phyloP scores from a whole-genome alignment of 2,888 invertebrate species.

The Anthophora plumipes region DNA sequence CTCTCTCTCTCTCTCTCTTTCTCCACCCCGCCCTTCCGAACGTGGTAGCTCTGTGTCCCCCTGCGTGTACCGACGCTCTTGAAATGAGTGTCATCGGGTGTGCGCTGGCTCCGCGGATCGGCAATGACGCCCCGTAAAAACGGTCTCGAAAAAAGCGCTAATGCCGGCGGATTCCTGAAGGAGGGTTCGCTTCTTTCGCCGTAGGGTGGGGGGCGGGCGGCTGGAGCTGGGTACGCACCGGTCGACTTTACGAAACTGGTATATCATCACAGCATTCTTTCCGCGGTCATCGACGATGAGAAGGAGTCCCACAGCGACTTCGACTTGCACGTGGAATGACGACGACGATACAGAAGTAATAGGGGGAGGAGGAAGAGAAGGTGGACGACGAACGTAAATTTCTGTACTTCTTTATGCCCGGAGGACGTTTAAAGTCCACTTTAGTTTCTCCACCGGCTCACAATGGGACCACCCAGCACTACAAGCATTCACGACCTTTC shows the following conservation, averaged over 20 bases:
- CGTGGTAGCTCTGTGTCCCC: constrained; percentile 17
- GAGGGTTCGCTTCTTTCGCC: constrained; percentile 46
- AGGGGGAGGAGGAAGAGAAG: not conserved
- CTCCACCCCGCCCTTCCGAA: not conserved
- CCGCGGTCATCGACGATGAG: constrained; percentile 40
- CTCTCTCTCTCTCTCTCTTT: not conserved
- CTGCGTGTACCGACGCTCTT: constrained; percentile 33
- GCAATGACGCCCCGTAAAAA: constrained; percentile 62
- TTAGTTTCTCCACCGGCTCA: constrained; percentile 57
- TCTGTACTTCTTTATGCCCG: constrained; percentile 66
- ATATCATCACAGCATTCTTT: constrained; percentile 69
- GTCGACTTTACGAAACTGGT: constrained; percentile 65
- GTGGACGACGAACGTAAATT: constrained; percentile 64
- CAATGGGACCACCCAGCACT: constrained; percentile 69
- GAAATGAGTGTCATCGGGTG: constrained; percentile 68
- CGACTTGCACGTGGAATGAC: not conserved
- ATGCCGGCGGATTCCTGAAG: constrained; percentile 65
- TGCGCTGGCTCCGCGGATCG: constrained; percentile 44
- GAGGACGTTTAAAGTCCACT: constrained; percentile 71
- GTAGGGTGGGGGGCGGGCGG: not conserved
- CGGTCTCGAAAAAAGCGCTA: constrained; percentile 65
- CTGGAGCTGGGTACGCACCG: constrained; percentile 19
- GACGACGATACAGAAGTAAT: not conserved
- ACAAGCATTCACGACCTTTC: constrained; percentile 47
- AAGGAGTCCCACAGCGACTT: not conserved